Conservation (phyloP, 2,113 vertebrate genomes). For the Murina feae region DNA sequence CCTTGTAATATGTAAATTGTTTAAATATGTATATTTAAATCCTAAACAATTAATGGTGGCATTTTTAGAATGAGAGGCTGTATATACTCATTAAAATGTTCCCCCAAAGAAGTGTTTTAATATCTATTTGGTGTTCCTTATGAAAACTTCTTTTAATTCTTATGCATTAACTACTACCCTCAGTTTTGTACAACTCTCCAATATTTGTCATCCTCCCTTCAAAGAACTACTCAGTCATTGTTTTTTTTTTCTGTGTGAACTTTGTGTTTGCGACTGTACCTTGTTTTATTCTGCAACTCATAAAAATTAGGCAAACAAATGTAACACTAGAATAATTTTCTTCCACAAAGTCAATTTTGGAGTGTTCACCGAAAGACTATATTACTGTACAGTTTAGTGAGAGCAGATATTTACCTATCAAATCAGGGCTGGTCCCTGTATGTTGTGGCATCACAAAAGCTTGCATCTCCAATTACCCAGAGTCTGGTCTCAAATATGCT, state of each 20-base stretch:
- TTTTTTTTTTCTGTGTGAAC: background rate
- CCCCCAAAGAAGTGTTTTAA: background rate
- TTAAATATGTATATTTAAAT: background rate
- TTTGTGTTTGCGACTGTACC: background rate
- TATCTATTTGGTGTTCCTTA: background rate
- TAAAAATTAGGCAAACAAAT: background rate
- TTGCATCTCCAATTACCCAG: background rate
- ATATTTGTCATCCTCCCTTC: background rate
- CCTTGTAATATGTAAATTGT: background rate
- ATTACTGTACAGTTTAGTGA: background rate
- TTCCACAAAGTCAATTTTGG: background rate
- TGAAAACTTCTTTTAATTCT: background rate
- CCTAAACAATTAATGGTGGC: background rate
- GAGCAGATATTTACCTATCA: background rate
- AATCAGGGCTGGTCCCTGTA: background rate
- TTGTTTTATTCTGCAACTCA: background rate
- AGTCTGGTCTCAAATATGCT: slow-evolving; percentile 27
- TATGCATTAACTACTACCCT: background rate
- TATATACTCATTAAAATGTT: background rate
- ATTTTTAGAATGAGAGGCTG: background rate
- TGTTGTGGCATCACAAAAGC: background rate
- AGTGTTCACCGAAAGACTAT: background rate
- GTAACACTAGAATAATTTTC: background rate
- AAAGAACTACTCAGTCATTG: background rate
- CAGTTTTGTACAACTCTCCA: background rate